These are phyloP conservation scores for Zosterops pallidus DNA, from an alignment of 2,113 vertebrate species.

Conservation along the genomic window DNA sequence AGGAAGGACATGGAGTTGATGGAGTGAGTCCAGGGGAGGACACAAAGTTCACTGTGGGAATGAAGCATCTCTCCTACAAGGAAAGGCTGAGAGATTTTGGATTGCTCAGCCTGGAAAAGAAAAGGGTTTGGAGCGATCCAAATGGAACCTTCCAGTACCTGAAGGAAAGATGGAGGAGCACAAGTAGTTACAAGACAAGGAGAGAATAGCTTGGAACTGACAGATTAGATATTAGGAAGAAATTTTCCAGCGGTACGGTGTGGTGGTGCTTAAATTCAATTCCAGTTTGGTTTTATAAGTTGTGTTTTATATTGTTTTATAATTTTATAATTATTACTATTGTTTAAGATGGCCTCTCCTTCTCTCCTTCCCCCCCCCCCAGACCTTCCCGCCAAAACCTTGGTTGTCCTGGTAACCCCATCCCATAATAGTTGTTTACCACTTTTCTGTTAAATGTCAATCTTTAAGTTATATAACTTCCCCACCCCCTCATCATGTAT, in stretches of 20 bases:
- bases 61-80: neutral
- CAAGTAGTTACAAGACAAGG: neutral
- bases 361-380: too few relatives aligned
- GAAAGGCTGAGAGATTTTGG: neutral
- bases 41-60: neutral
- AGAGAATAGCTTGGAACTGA: neutral
- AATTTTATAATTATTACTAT: too few relatives aligned
- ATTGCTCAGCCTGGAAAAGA: neutral
- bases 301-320: too few relatives aligned
- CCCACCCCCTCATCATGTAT: too few relatives aligned
- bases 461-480: too few relatives aligned
- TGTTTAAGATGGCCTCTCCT: too few relatives aligned
- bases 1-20: neutral
- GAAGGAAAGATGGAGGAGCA: neutral
- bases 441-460: too few relatives aligned
- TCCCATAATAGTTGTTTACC: too few relatives aligned
- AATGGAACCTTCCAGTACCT: neutral
- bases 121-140: neutral
- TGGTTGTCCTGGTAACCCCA: too few relatives aligned
- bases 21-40: neutral
- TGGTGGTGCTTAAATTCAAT: too few relatives aligned
- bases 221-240: neutral
- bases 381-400: too few relatives aligned
- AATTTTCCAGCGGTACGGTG: neutral
- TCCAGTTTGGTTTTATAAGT: too few relatives aligned